A percentile compares a stretch with the other conserved stretches of the same genome.
phyloP scores from a whole-genome alignment of 2,113 vertebrate genomes.

The Ammodytes marinus region DNA sequence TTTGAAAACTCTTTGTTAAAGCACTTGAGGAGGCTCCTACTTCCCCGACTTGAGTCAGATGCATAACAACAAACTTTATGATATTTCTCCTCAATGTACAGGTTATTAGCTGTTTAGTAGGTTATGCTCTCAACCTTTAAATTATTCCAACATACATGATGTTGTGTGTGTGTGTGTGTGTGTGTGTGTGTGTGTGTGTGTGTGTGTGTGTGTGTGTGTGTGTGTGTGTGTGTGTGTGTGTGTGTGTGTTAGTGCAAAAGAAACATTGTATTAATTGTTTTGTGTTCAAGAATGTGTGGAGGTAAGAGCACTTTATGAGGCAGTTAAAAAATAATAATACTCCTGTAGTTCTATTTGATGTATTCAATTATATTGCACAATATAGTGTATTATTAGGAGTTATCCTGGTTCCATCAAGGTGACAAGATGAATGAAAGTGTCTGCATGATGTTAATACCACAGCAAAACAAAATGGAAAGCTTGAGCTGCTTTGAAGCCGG shows the following conservation, averaged over 20 bases:
- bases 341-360: background rate
- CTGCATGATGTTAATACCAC: slow-evolving; percentile 24
- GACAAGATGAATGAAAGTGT: slow-evolving; percentile 27
- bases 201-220: too few species aligned
- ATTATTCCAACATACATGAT: too few species aligned
- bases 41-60: background rate
- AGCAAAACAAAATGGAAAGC: slow-evolving; percentile 36
- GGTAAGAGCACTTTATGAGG: background rate
- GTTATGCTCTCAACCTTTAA: too few species aligned
- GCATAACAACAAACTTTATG: slow-evolving; percentile 8
- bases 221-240: too few species aligned
- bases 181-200: too few species aligned
- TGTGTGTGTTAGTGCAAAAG: too few species aligned
- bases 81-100: background rate
- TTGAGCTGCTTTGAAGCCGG: slow-evolving; percentile 36
- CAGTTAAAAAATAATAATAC: background rate
- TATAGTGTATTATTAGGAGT: background rate
- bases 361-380: background rate
- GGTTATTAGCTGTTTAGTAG: background rate
- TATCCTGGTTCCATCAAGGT: slow-evolving; percentile 5
- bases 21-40: background rate
- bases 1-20: slow-evolving; percentile 3
- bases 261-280: background rate
- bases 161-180: background rate
- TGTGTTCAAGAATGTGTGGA: background rate